Percentiles rank a stretch among this genome's conserved stretches.
These are phyloP conservation scores for Luscinia megarhynchos DNA, from an alignment of 2,797 vertebrate genomes.

Conservation along the genomic window DNA sequence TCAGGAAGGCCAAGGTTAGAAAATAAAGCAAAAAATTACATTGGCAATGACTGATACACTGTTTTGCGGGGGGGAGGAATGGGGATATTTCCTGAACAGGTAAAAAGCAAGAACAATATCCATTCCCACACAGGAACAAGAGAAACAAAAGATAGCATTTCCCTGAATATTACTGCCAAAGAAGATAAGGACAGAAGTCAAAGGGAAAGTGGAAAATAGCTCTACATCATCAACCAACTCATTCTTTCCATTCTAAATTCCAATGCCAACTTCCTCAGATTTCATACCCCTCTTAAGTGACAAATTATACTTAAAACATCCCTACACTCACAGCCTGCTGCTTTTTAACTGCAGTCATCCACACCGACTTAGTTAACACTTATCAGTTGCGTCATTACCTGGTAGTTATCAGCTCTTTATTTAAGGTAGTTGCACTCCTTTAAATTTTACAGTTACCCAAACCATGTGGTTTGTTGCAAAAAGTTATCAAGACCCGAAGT, in stretches of 20 bases:
- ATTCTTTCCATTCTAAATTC: slow-evolving; percentile 56
- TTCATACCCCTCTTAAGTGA: slow-evolving; percentile 20
- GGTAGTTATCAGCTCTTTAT: background rate
- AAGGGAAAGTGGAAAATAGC: slow-evolving; percentile 51
- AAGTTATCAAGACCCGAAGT: background rate
- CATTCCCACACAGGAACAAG: slow-evolving; percentile 58
- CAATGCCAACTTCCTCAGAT: slow-evolving; percentile 27
- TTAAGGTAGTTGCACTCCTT: background rate
- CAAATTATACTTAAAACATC: slow-evolving; percentile 1
- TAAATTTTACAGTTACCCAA: background rate
- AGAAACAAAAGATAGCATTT: slow-evolving; percentile 60
- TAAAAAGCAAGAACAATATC: slow-evolving; percentile 55
- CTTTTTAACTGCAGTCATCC: background rate
- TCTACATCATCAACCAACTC: slow-evolving; percentile 30
- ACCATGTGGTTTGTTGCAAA: background rate
- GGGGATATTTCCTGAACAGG: slow-evolving; percentile 61
- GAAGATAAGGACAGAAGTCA: slow-evolving; percentile 56
- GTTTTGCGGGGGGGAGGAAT: background rate
- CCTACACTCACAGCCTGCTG: background rate
- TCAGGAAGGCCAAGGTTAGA: slow-evolving; percentile 39
- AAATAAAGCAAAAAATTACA: background rate
- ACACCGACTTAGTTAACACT: background rate
- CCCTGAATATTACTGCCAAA: slow-evolving; percentile 23
- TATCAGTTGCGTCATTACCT: background rate
- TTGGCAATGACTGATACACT: slow-evolving; percentile 19